phyloP scores from a whole-genome alignment of 35 echinoderm and acorn worm genomes.

The Hemicentrotus pulcherrimus region DNA sequence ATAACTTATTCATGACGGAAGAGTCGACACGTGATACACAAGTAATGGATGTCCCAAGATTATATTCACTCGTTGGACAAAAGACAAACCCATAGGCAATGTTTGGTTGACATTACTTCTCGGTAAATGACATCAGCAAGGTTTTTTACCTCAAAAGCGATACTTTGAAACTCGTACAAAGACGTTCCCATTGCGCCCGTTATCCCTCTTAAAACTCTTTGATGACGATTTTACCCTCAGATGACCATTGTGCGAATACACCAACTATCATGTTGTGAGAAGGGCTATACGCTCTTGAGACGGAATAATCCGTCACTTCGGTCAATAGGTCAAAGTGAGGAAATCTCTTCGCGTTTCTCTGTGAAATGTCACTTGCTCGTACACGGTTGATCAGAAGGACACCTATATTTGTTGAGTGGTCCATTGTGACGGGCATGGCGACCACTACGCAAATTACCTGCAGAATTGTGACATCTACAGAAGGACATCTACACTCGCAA shows the following conservation, averaged over 20 bases:
- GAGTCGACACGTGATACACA: neutral
- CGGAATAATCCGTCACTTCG: neutral
- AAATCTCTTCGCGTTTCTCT: neutral
- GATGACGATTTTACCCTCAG: neutral
- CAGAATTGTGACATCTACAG: neutral
- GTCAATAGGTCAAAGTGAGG: neutral
- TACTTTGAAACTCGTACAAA: neutral
- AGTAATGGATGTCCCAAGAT: neutral
- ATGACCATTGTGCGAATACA: too few species aligned
- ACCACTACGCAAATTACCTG: neutral
- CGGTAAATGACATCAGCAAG: neutral
- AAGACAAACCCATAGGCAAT: neutral
- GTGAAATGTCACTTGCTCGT: neutral
- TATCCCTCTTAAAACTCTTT: neutral
- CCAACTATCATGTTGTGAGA: neutral
- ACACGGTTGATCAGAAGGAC: neutral
- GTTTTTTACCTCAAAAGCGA: neutral
- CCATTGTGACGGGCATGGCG: neutral
- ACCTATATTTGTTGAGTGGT: neutral
- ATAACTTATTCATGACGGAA: neutral
- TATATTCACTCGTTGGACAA: neutral
- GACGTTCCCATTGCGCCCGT: neutral
- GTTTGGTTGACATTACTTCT: neutral
- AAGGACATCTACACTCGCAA: neutral
- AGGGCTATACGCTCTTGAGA: neutral